phyloP scores from a whole-genome alignment of 1,140 invertebrate species.

The Drosophila orosa region DNA sequence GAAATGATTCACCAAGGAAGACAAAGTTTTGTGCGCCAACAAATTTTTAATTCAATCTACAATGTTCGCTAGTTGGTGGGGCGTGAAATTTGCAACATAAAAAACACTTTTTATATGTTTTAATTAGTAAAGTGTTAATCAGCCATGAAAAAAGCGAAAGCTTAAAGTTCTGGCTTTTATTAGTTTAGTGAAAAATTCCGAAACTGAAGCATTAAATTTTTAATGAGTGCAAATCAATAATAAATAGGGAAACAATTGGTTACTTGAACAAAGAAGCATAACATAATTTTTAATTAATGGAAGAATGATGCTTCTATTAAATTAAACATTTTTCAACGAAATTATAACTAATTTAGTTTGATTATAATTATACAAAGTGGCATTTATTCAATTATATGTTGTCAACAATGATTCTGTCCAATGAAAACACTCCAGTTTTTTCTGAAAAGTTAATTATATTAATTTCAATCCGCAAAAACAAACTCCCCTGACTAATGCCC shows the following conservation, averaged over 20 bases:
- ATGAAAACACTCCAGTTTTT: neutral
- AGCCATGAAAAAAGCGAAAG: no score
- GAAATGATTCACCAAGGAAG: neutral
- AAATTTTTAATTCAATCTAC: constrained; percentile 12
- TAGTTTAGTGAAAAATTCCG: constrained; percentile 9
- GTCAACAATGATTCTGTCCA: neutral
- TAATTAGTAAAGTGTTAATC: constrained; percentile 7
- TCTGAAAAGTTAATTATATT: neutral
- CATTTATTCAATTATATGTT: neutral
- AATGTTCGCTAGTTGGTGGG: neutral
- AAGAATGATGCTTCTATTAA: neutral
- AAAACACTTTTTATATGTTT: constrained; percentile 4
- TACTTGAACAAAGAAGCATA: neutral
- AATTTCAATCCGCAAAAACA: neutral
- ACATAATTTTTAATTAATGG: neutral
- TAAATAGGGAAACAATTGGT: neutral
- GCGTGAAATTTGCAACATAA: neutral
- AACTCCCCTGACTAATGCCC: constrained; percentile 1
- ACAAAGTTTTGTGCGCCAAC: neutral
- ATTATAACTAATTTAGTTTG: neutral
- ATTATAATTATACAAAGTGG: neutral
- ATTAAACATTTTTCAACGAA: neutral
- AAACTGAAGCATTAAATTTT: neutral
- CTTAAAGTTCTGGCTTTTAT: neutral
- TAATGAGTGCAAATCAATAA: neutral